Base-by-base conservation (phyloP, 2,797 vertebrate genomes). In the Trachurus trachurus region DNA sequence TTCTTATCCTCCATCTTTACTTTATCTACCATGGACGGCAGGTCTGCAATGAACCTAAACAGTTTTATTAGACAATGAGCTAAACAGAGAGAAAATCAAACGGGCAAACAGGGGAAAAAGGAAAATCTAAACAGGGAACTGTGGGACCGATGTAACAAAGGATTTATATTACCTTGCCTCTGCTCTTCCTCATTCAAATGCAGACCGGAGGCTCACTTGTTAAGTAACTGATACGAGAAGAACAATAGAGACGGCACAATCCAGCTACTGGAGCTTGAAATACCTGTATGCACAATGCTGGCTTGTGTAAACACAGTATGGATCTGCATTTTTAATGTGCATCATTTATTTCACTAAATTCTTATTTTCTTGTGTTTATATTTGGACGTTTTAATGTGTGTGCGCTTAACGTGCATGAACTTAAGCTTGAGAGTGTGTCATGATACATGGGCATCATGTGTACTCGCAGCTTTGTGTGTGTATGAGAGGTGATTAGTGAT, bases 401-500 rank as follows among this genome's bases (percentile, higher is more conserved):
- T 53, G 40, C 72, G 66, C 71, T 67, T 7, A 37, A 29, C 42
- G 19, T 44, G 37, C 29, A 65, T 64, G 26, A 66, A 73, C 66
- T 79, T 58, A 37, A 42, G 52, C 44, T 71, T 22, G 65, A 74
- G 12, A 83, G 57, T 60, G 49, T 84, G 71, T 56, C 52, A 40
- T 67, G 71, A 77, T 68, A 67, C 69, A 65, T 68, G 52, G 50
- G 47, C 34, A 37, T 56, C 34, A 37, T 56, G 81, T 69, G 60
- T 65, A 59, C 79, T 59, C 65, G 80, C 40, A 60, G 26, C 50
- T 80, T 66, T 72, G 64, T 37, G 71, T 66, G 66, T 15, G 64
- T 73, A 58, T 76, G 82, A 86, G 82, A 75, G 84, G 89, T 93
- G 90, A 95, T 94, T 93, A 94, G 92, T 90, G 86, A 92, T 92